Evolutionary conservation across 2,888 invertebrate genomes (phyloP).

Genomic region (Epirrita christyi): DNA sequence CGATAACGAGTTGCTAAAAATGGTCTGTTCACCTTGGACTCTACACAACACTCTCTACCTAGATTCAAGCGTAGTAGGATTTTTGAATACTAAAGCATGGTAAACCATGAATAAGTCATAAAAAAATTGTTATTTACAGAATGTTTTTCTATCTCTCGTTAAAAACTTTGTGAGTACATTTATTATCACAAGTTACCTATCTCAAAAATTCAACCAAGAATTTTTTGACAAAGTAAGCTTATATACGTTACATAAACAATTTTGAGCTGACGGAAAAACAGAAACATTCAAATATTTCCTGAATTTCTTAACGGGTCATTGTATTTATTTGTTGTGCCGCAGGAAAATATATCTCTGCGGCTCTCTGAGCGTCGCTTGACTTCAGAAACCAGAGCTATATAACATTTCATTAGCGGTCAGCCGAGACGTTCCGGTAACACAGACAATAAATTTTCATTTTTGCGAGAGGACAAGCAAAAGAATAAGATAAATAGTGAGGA

Average conservation of each 20-base stretch:
- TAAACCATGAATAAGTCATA: too few species aligned
- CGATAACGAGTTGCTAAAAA: conserved; percentile 35
- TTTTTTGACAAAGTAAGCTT: conserved; percentile 2
- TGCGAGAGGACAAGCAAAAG: conserved; percentile 76
- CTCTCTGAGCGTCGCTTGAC: conserved; percentile 44
- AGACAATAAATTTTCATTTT: conserved; percentile 81
- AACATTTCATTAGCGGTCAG: conserved; percentile 77
- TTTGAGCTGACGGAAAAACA: conserved; percentile 30
- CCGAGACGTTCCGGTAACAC: conserved; percentile 62
- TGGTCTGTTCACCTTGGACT: too few species aligned
- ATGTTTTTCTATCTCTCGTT: too few species aligned
- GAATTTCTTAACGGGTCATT: conserved; percentile 36
- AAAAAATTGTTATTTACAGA: too few species aligned
- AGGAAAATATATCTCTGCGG: conserved; percentile 54
- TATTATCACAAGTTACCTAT: not conserved
- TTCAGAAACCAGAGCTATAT: conserved; percentile 54
- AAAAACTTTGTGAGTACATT: too few species aligned
- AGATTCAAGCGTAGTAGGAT: too few species aligned
- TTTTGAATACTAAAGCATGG: too few species aligned
- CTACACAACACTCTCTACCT: too few species aligned
- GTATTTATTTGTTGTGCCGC: conserved; percentile 47
- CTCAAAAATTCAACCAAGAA: not conserved
- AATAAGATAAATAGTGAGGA: conserved; percentile 70
- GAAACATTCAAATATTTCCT: conserved; percentile 40
- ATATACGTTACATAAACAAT: conserved; percentile 30